These are phyloP conservation scores for Bettongia penicillata DNA, from an alignment of 2,113 vertebrate species.

Conservation along the genomic window DNA sequence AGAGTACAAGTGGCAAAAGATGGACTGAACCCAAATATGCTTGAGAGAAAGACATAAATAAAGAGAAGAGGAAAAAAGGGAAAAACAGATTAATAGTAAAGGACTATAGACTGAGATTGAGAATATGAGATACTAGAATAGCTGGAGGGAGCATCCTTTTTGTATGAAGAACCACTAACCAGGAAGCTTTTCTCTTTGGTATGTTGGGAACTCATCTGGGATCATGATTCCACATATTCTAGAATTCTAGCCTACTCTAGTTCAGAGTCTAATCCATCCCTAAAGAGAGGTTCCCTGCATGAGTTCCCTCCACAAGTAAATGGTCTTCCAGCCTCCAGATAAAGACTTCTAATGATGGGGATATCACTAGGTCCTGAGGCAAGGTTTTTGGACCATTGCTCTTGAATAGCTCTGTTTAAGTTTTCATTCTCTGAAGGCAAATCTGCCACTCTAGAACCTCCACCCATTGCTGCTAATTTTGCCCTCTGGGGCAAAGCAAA, in stretches of 20 bases:
- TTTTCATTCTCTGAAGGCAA: neutral
- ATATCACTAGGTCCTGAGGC: neutral
- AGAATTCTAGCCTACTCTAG: neutral
- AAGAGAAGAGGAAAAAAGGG: neutral
- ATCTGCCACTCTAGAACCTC: neutral
- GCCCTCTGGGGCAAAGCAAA: neutral
- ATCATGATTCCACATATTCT: neutral
- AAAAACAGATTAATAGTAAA: neutral
- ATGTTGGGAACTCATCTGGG: neutral
- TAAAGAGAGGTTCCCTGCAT: neutral
- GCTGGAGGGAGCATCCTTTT: neutral
- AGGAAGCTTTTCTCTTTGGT: neutral
- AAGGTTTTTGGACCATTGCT: neutral
- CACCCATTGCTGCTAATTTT: neutral
- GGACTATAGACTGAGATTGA: neutral
- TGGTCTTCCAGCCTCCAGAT: neutral
- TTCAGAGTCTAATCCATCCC: neutral
- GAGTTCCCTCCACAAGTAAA: neutral
- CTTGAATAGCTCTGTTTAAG: neutral
- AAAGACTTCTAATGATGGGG: neutral
- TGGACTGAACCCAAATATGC: neutral
- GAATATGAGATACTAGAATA: neutral
- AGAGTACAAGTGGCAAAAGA: neutral
- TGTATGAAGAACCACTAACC: neutral
- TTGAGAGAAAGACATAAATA: constrained; percentile 2